Percentiles rank a stretch among this genome's conserved stretches.
Conservation (phyloP, 2,888 invertebrate species). For the Steinernema hermaphroditum region DNA sequence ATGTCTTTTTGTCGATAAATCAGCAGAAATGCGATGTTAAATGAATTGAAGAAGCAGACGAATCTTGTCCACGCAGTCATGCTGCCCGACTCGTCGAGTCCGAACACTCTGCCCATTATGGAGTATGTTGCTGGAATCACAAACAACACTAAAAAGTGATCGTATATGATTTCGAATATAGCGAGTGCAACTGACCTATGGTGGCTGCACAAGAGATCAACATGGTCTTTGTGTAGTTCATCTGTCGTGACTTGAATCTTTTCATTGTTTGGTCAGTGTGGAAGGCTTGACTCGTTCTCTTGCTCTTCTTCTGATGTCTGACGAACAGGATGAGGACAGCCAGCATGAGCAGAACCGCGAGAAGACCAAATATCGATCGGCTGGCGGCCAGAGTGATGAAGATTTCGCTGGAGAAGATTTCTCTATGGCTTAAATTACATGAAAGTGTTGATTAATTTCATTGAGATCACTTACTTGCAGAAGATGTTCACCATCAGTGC, state of each 20-base stretch:
- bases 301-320: too few relatives aligned
- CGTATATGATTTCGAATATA: too few relatives aligned
- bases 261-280: not conserved
- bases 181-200: not conserved
- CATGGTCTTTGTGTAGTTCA: conserved; percentile 11
- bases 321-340: not conserved
- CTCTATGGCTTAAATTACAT: not conserved
- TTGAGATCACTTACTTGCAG: not conserved
- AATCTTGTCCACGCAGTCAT: conserved; percentile 16
- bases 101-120: not conserved
- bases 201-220: not conserved
- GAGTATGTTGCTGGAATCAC: not conserved
- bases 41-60: conserved; percentile 21
- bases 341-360: not conserved
- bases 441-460: not conserved
- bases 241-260: not conserved
- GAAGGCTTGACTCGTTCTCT: too few relatives aligned
- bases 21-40: conserved; percentile 3
- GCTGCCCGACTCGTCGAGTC: not conserved
- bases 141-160: not conserved
- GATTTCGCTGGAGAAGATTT: not conserved
- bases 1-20: conserved; percentile 19
- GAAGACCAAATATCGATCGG: not conserved
- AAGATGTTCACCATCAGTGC: not conserved
- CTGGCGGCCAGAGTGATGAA: not conserved